phyloP scores from a whole-genome alignment of 2,888 invertebrate genomes.

The Plebejus anna region DNA sequence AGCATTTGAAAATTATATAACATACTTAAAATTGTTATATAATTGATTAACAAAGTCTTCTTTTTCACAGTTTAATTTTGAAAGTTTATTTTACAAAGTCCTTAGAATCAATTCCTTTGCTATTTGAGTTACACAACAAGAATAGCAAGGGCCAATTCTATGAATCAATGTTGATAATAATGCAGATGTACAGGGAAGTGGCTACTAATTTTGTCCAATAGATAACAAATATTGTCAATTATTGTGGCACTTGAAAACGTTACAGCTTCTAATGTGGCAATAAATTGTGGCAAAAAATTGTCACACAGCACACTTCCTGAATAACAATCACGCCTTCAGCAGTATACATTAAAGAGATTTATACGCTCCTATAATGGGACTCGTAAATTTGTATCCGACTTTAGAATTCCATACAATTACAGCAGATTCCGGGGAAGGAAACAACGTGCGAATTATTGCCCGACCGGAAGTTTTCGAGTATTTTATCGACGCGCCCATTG shows the following conservation, averaged over 20 bases:
- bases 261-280: slow-evolving; percentile 1
- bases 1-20: neutral
- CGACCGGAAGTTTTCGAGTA: slow-evolving; percentile 73
- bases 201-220: slow-evolving; percentile 20
- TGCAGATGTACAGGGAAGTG: slow-evolving; percentile 17
- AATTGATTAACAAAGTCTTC: neutral
- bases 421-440: slow-evolving; percentile 64
- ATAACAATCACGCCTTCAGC: slow-evolving; percentile 61
- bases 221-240: slow-evolving; percentile 20
- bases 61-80: too few species aligned
- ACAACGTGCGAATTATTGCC: slow-evolving; percentile 70
- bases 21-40: too few species aligned
- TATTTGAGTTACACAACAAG: neutral
- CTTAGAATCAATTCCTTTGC: neutral
- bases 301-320: slow-evolving; percentile 50
- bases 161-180: neutral
- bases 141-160: neutral
- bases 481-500: slow-evolving; percentile 63
- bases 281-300: slow-evolving; percentile 37
- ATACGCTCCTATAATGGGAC: slow-evolving; percentile 58
- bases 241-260: slow-evolving; percentile 28
- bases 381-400: slow-evolving; percentile 67
- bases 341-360: slow-evolving; percentile 68
- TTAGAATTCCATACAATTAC: slow-evolving; percentile 58
- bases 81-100: neutral